Percentiles rank a stretch among this genome's conserved stretches.
phyloP scores from a whole-genome alignment of 1,140 invertebrate genomes.

The Colletes gigas region DNA sequence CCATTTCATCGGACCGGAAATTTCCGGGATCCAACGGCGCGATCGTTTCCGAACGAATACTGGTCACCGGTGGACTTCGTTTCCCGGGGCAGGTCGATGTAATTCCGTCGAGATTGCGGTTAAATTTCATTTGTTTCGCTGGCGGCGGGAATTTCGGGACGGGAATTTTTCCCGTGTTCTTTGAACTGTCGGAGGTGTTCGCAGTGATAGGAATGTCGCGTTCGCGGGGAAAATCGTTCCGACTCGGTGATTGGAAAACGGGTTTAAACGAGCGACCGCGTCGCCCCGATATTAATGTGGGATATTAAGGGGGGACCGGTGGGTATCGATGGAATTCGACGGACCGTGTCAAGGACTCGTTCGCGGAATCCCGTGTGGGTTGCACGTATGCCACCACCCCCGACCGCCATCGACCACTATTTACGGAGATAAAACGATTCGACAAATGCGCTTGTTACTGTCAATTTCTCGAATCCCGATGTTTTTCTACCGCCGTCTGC shows the following conservation, averaged over 20 bases:
- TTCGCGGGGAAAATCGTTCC: slow-evolving; percentile 28
- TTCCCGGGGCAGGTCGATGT: not conserved
- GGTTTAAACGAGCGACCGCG: slow-evolving; percentile 7
- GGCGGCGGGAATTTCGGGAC: slow-evolving; percentile 1
- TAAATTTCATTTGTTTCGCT: slow-evolving; percentile 42
- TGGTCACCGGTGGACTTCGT: not conserved
- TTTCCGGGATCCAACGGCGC: not conserved
- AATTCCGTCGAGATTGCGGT: slow-evolving; percentile 32
- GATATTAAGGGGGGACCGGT: no score
- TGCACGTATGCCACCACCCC: no score
- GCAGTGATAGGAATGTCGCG: no score
- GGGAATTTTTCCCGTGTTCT: not conserved
- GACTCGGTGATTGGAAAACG: slow-evolving; percentile 44
- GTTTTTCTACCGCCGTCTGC: no score
- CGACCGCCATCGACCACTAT: no score
- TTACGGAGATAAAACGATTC: no score
- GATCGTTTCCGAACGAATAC: not conserved
- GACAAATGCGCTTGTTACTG: no score
- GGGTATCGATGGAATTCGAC: no score
- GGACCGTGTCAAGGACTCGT: no score
- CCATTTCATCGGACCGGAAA: slow-evolving; percentile 27
- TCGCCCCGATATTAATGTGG: no score
- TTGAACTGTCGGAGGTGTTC: not conserved
- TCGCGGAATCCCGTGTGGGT: no score
- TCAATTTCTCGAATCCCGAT: no score